phyloP scores from a whole-genome alignment of 2,888 invertebrate genomes.

The Drosophila diplacantha region DNA sequence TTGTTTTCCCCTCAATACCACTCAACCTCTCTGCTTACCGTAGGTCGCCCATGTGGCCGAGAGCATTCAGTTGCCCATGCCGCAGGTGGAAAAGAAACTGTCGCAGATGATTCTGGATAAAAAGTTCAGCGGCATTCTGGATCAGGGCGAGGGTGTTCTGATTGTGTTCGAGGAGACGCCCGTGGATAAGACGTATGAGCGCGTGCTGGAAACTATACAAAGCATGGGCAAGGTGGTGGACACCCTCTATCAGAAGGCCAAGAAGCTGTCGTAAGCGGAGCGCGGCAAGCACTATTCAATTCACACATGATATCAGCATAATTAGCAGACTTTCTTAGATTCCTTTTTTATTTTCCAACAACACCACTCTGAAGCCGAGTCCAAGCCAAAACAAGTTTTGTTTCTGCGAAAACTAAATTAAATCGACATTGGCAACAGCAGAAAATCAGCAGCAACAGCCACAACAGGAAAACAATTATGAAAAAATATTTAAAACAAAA shows the following conservation, averaged over 20 bases:
- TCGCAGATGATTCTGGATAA: constrained; percentile 99
- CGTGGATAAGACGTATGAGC: constrained; percentile 97
- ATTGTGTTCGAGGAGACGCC: constrained; percentile 97
- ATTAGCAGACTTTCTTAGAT: constrained; percentile 41
- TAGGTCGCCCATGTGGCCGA: constrained; percentile 91
- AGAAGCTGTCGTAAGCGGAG: constrained; percentile 91
- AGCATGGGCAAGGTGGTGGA: constrained; percentile 99
- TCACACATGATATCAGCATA: constrained; percentile 39
- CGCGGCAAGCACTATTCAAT: constrained; percentile 20
- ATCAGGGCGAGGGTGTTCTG: constrained; percentile 98
- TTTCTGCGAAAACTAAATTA: constrained; percentile 41
- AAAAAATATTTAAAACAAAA: constrained; percentile 19
- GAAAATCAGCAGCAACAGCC: constrained; percentile 31
- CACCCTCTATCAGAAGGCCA: constrained; percentile 98
- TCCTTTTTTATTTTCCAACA: constrained; percentile 33
- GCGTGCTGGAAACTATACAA: constrained; percentile 97
- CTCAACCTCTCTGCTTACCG: constrained; percentile 9
- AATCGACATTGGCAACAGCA: constrained; percentile 46
- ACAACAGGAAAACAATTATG: not conserved
- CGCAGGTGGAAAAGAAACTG: constrained; percentile 97
- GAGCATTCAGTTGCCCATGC: constrained; percentile 92
- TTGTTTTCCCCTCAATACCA: not conserved
- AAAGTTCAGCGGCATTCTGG: constrained; percentile 97
- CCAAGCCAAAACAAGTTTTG: constrained; percentile 28
- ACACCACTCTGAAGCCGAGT: constrained; percentile 13